Evolutionary conservation across 2,888 invertebrate genomes (phyloP), one percentile per base, ranked within the genome.

Genomic region (Netelia inedita): DNA sequence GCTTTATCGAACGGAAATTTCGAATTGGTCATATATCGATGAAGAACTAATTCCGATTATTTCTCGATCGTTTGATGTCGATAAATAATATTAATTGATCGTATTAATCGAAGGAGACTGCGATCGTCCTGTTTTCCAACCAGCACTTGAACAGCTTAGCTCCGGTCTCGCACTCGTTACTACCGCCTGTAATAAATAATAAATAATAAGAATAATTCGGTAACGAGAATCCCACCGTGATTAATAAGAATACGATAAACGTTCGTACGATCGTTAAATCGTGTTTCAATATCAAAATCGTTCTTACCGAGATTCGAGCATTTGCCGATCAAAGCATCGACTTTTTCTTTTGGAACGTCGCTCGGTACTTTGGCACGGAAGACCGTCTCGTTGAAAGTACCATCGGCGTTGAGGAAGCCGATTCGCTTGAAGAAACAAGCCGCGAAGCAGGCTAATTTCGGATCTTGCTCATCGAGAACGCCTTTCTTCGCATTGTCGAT

Each of bases 351-450:
- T 1, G 89, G 82, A 9, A 90, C 35, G 19, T 82, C 86, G 28
- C 84, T 16, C 23, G 89, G 88, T 10, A 89, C 75, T 78, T 87
- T 89, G 21, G 89, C 82, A 3, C 89, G 88, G 41, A 89, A 86
- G n/a, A 84, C 83, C 53, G 87, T 79, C 74, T 90, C 89, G 50
- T 92, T 86, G 43, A 92, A 86, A 10, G 73, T 86, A 16, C 90
- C 90, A 23, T 90, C 88, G n/a, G 85, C 73, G 66, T 86, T 85
- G 83, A 93, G 90, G 63, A 91, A 85, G 75, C 89, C 90, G 10
- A 90, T 82, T 43, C 90, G 92, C 79, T 91, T 91, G 86, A 93
- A 72, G 71, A 93, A 79, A 65, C 93, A 93, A 5, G 88, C 43
- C 9, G 87, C 65, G 86, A 91, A 92, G 69, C 93, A 93, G 10